Evolutionary conservation across 2,797 vertebrate species (phyloP).

Genomic region (Scolopax rusticola): DNA sequence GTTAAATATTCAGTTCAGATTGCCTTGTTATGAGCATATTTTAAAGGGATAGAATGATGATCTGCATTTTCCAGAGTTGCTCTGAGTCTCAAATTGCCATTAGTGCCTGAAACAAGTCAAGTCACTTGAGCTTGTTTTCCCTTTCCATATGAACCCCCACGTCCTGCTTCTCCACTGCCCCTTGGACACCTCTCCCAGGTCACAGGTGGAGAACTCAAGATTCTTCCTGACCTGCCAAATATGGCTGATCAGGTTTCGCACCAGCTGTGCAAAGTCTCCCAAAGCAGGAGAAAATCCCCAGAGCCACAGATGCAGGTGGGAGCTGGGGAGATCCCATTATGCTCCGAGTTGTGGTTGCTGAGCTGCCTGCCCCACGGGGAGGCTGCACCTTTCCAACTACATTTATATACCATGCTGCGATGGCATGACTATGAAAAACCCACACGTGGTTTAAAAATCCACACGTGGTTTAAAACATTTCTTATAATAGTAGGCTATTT

Average conservation of each 20-base stretch:
- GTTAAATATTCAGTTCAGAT: background rate
- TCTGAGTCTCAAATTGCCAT: background rate
- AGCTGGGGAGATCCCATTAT: background rate
- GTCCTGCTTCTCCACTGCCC: background rate
- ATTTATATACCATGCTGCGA: background rate
- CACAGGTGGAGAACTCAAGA: background rate
- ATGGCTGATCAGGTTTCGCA: background rate
- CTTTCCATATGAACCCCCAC: background rate
- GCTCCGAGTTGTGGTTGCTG: background rate
- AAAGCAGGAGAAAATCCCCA: background rate
- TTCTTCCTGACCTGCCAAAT: background rate
- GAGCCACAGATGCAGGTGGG: background rate
- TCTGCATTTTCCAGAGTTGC: background rate
- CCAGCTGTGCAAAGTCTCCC: background rate
- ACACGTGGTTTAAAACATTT: background rate
- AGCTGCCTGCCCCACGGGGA: accelerated
- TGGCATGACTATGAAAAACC: background rate
- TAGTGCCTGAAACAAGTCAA: background rate
- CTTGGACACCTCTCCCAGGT: background rate
- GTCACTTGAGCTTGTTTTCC: background rate
- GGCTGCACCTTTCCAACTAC: background rate
- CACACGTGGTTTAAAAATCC: background rate
- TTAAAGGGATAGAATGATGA: background rate
- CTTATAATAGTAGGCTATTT: background rate
- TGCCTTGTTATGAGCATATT: background rate